These are phyloP conservation scores for Myxocyprinus asiaticus DNA, from an alignment of 2,113 vertebrate genomes.

Conservation along the genomic window DNA sequence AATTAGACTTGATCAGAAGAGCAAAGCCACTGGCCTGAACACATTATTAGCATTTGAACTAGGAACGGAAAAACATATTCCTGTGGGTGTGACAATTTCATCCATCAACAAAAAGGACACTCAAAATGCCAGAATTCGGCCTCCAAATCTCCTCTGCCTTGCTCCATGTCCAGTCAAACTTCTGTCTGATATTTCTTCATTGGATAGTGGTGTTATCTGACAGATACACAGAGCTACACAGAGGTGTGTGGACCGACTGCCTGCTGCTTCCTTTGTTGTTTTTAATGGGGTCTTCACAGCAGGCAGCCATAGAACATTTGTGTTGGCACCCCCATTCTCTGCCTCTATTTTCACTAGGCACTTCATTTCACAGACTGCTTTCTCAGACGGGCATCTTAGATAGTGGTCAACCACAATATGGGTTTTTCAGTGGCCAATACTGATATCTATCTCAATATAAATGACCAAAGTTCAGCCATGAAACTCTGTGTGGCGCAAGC, in stretches of 20 bases:
- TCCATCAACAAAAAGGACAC: conserved; percentile 27
- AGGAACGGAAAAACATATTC: conserved; percentile 17
- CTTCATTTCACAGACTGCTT: too few relatives aligned
- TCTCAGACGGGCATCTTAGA: too few relatives aligned
- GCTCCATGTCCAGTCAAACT: conserved; percentile 47
- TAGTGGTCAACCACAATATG: too few relatives aligned
- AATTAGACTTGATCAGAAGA: conserved; percentile 20
- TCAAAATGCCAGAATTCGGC: conserved; percentile 2
- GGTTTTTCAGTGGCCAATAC: too few relatives aligned
- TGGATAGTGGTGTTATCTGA: conserved; percentile 57
- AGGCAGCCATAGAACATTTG: conserved; percentile 59
- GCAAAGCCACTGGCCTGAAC: conserved; percentile 26
- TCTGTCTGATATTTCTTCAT: conserved; percentile 56
- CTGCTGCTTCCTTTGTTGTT: conserved; percentile 64
- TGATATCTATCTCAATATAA: too few relatives aligned
- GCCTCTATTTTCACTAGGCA: too few relatives aligned
- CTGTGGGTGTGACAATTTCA: conserved; percentile 22
- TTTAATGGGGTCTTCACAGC: conserved; percentile 70
- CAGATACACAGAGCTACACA: conserved; percentile 58
- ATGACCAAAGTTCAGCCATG: too few relatives aligned
- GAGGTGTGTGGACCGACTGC: conserved; percentile 66
- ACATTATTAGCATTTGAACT: conserved; percentile 40
- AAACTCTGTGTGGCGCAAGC: too few relatives aligned
- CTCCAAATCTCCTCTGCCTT: not conserved
- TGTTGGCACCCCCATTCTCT: conserved; percentile 36